phyloP scores from a whole-genome alignment of 2,113 vertebrate genomes.

The Sminthopsis crassicaudata region DNA sequence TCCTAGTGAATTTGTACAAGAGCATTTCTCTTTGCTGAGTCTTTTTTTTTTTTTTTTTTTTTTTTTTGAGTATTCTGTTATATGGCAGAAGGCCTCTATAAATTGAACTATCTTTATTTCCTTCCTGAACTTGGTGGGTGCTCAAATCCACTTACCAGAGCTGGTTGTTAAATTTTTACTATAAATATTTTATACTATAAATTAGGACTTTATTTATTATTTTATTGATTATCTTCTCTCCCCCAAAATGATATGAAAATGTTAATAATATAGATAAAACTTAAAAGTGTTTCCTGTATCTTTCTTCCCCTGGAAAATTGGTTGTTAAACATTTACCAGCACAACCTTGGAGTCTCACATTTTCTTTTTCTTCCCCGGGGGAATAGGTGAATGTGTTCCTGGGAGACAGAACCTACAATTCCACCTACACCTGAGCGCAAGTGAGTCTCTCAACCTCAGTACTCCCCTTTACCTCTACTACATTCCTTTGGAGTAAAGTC shows the following conservation, averaged over 20 bases:
- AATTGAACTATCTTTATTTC: not conserved
- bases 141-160: not conserved
- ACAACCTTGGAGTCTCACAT: not conserved
- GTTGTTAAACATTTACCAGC: not conserved
- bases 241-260: not conserved
- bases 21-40: not conserved
- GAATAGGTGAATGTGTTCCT: conserved; percentile 89
- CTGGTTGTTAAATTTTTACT: not conserved
- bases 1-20: not conserved
- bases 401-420: conserved; percentile 72
- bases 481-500: not conserved
- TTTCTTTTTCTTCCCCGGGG: conserved; percentile 51
- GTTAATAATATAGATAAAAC: not conserved
- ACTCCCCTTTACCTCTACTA: not conserved
- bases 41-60: not conserved
- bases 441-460: conserved; percentile 68
- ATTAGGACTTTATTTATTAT: not conserved
- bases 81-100: not conserved
- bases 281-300: not conserved
- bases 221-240: not conserved
- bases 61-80: not conserved
- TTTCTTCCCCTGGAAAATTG: not conserved
- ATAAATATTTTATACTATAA: not conserved
- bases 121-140: not conserved
- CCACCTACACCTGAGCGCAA: not conserved